phyloP scores from a whole-genome alignment of 2,888 invertebrate genomes.

The Amphipoea oculea region DNA sequence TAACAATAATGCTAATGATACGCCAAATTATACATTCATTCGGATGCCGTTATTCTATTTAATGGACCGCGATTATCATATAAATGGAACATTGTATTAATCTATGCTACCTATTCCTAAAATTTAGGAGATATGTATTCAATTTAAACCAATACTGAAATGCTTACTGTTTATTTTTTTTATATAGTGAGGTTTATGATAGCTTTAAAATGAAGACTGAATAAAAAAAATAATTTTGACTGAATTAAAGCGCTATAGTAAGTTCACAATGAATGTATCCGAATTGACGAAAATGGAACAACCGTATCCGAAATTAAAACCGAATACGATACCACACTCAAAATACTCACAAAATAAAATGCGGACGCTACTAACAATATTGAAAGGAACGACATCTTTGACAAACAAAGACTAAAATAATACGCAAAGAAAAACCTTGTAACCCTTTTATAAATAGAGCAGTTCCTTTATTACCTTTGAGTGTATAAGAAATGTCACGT shows the following conservation, averaged over 20 bases:
- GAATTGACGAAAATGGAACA: conserved; percentile 9
- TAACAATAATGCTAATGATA: conserved; percentile 45
- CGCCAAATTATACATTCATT: conserved; percentile 59
- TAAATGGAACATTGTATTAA: conserved; percentile 56
- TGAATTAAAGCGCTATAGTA: background rate
- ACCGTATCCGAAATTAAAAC: conserved; percentile 23
- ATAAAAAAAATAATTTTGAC: background rate
- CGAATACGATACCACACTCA: conserved; percentile 59
- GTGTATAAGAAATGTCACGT: conserved; percentile 77
- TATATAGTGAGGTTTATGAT: background rate
- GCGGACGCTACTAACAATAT: conserved; percentile 66
- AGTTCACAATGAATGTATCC: background rate
- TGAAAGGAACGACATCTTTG: conserved; percentile 70
- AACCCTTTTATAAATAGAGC: conserved; percentile 68
- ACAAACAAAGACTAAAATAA: conserved; percentile 48
- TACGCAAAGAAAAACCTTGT: conserved; percentile 32
- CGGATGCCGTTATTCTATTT: conserved; percentile 60
- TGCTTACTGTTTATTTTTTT: background rate
- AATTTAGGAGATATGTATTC: conserved; percentile 38
- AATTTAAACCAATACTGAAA: conserved; percentile 23
- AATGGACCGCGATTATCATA: conserved; percentile 56
- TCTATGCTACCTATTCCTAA: conserved; percentile 43
- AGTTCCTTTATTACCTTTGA: conserved; percentile 61
- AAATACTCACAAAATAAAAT: conserved; percentile 73
- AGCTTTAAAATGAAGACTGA: background rate